phyloP scores from a whole-genome alignment of 2,797 vertebrate genomes.

The Ptychobarbus kaznakovi region DNA sequence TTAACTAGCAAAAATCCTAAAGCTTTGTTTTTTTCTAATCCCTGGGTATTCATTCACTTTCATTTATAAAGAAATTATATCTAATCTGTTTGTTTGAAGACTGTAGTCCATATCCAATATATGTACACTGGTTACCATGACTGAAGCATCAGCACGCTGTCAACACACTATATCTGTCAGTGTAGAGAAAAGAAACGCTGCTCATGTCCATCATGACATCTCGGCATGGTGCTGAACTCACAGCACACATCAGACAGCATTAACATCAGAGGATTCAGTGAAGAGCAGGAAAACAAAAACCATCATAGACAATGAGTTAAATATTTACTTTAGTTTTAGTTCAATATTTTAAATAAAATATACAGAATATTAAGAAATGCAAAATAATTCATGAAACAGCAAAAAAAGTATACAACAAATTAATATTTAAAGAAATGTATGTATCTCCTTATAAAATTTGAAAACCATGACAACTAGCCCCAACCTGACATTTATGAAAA shows the following conservation, averaged over 20 bases:
- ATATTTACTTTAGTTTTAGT: background rate
- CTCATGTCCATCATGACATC: background rate
- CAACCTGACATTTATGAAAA: background rate
- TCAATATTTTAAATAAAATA: background rate
- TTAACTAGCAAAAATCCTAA: background rate
- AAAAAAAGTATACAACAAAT: background rate
- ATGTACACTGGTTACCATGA: background rate
- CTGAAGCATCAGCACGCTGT: background rate
- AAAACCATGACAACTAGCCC: background rate
- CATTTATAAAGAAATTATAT: background rate
- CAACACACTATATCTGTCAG: background rate
- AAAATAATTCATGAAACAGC: background rate
- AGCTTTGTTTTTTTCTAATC: background rate
- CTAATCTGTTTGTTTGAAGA: background rate
- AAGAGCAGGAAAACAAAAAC: background rate
- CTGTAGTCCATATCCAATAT: background rate
- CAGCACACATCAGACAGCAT: background rate
- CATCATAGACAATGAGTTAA: background rate
- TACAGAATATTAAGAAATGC: background rate
- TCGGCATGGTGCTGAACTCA: background rate
- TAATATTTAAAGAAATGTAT: background rate
- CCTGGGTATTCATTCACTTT: background rate
- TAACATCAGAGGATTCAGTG: background rate
- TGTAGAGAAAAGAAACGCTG: background rate
- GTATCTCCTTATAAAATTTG: background rate